phyloP scores from a whole-genome alignment of 2,113 vertebrate genomes.

The Nothocercus julius region DNA sequence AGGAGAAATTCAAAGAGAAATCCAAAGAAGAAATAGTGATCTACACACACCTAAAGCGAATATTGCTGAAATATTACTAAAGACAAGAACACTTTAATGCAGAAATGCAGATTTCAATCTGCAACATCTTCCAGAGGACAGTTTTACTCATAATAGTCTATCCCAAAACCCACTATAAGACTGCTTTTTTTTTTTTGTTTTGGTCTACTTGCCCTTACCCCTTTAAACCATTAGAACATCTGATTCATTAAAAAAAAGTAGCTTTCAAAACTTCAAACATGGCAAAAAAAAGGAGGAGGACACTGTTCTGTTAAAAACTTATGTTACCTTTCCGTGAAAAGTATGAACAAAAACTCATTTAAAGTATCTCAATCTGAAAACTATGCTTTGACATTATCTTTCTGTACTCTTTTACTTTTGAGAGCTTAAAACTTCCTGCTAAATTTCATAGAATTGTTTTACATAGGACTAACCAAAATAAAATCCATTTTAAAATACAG shows the following conservation, averaged over 20 bases:
- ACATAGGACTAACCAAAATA: background rate
- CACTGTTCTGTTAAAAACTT: background rate
- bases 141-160: background rate
- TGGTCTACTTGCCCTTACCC: background rate
- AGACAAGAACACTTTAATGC: background rate
- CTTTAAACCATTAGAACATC: background rate
- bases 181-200: background rate
- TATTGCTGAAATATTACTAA: background rate
- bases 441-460: background rate
- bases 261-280: background rate
- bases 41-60: background rate
- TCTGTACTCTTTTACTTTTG: background rate
- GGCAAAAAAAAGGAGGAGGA: background rate
- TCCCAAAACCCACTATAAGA: background rate
- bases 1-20: background rate
- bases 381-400: background rate
- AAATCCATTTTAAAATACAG: background rate
- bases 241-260: background rate
- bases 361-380: background rate
- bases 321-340: no score
- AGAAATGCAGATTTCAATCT: background rate
- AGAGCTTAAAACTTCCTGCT: background rate
- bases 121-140: background rate
- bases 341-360: background rate
- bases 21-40: background rate